Evolutionary conservation across 1,140 invertebrate species (phyloP).

Genomic region (Carposina sasakii): DNA sequence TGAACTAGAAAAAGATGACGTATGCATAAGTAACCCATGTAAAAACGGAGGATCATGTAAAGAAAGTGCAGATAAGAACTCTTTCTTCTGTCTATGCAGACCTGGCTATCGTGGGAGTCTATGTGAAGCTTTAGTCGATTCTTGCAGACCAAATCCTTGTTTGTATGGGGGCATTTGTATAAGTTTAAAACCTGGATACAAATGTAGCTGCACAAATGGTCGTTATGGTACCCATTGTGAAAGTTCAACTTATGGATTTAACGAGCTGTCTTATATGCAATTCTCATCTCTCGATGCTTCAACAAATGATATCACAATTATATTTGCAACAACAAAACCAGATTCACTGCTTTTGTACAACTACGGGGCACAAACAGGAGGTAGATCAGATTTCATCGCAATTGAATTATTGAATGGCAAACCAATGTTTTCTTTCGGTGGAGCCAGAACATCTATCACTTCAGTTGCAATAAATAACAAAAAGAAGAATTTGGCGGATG

Average conservation of each 20-base stretch:
- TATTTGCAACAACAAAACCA: conserved; percentile 91
- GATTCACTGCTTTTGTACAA: conserved; percentile 92
- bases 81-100: conserved; percentile 92
- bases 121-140: conserved; percentile 89
- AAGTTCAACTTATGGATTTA: conserved; percentile 90
- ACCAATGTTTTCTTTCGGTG: conserved; percentile 92
- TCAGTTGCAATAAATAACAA: conserved; percentile 78
- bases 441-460: conserved; percentile 88
- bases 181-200: conserved; percentile 86
- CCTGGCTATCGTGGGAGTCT: conserved; percentile 91
- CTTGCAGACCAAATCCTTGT: conserved; percentile 92
- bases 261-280: conserved; percentile 90
- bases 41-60: conserved; percentile 92
- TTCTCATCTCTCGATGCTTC: conserved; percentile 88
- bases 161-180: conserved; percentile 89
- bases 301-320: conserved; percentile 92
- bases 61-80: conserved; percentile 86
- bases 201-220: conserved; percentile 89
- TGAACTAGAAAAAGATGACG: conserved; percentile 86
- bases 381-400: conserved; percentile 93
- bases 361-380: conserved; percentile 88
- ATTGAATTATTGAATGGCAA: conserved; percentile 88
- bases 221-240: conserved; percentile 94
- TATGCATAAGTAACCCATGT: conserved; percentile 88
- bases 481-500: conserved; percentile 82